Conservation (phyloP, 2,113 vertebrate genomes). For the Orientallactaga bullata region DNA sequence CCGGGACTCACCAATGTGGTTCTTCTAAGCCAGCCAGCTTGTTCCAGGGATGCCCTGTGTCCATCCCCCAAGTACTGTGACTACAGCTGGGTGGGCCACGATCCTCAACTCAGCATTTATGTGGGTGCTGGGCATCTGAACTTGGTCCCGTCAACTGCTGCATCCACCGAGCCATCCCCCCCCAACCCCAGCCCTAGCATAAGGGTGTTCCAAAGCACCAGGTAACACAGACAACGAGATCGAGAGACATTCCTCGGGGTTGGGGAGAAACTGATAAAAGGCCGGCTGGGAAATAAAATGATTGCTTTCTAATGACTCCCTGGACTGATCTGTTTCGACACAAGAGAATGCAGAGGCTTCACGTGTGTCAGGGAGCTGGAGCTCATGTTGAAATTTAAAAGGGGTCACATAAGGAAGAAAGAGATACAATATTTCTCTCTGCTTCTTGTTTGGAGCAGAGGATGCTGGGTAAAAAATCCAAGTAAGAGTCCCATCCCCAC, state of each 20-base stretch:
- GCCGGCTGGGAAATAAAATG: constrained; percentile 19
- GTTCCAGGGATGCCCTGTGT: too few relatives aligned
- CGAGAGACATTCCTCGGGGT: background rate
- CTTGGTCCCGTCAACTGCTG: too few relatives aligned
- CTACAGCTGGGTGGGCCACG: too few relatives aligned
- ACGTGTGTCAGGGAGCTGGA: background rate
- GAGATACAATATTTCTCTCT: background rate
- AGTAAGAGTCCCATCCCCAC: background rate
- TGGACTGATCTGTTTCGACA: background rate
- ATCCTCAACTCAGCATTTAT: too few relatives aligned
- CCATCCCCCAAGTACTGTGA: too few relatives aligned
- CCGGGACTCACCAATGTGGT: too few relatives aligned
- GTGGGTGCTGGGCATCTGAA: too few relatives aligned
- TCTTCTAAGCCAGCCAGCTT: too few relatives aligned
- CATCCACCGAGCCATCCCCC: too few relatives aligned
- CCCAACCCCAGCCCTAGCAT: background rate
- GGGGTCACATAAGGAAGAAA: background rate
- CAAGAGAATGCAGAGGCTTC: background rate
- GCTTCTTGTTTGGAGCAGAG: background rate
- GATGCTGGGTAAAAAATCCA: background rate
- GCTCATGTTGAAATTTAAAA: background rate
- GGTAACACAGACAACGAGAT: constrained; percentile 17
- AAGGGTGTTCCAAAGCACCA: background rate
- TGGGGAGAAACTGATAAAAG: background rate
- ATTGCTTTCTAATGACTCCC: background rate